Evolutionary conservation across 2,888 invertebrate species (phyloP), one percentile per base, ranked within the genome.

Genomic region (Lingula anatina): DNA sequence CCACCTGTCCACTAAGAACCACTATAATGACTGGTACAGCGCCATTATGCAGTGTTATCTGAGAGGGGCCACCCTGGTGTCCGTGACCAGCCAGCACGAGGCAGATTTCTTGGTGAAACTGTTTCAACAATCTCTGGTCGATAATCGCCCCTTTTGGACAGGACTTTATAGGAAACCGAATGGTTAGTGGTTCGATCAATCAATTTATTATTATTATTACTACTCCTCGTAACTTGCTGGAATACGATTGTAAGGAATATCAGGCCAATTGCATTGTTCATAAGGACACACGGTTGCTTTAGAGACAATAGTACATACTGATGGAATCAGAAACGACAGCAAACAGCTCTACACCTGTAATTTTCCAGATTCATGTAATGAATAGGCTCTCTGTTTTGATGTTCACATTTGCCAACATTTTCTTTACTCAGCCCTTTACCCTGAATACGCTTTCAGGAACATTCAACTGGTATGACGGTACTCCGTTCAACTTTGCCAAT

Each of bases 61-160:
- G 5, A 12, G 48, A 26, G 63, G 63, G 3, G 57, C 55, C 54
- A 26, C 46, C 0, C 46, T 64, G 7, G 55, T 49, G 35, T 60
- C 55, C 28, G 51, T 64, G 9, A 44, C 47, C 27, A 43, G 46
- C 20, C 51, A 46, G 37, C 24, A 21, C 1, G 61, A 64, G 49
- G 55, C 57, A 31, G 43, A 39, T 23, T 55, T 55, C 28, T 27
- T 61, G 15, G 41, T 54, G 2, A 35, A 31, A 24, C 35, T 36
- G 46, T 27, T 46, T n/a, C 7, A 12, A 7, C 2, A 42, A 20
- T 27, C 25, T 9, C 25, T 9, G 15, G 25, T 26, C 20, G 26
- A 27, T 3, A 42, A n/a, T n/a, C n/a, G n/a, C n/a, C n/a, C n/a
- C n/a, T 42, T 24, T 27, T 42, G 42, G 42, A 24, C 20, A 9